Percentiles rank a stretch among this genome's conserved stretches.
Evolutionary conservation across 2,797 vertebrate species (phyloP).

Genomic region (Furcifer pardalis): DNA sequence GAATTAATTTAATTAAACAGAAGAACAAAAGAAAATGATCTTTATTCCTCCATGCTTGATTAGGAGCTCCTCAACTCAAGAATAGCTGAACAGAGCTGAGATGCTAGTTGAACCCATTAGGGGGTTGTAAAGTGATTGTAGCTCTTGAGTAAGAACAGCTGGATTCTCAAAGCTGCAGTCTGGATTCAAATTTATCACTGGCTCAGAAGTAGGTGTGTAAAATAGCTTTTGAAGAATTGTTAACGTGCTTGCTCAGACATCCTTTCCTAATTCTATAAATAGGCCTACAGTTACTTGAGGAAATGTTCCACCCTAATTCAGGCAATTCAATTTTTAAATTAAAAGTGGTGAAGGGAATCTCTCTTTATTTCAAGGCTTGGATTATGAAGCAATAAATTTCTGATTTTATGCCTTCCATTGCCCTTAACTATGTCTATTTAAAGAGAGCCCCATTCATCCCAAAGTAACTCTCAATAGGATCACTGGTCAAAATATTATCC

Average conservation of each 20-base stretch:
- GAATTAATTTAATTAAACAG: constrained; percentile 78
- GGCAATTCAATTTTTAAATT: constrained; percentile 48
- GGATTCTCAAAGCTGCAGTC: constrained; percentile 57
- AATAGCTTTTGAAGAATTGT: constrained; percentile 44
- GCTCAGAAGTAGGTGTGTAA: constrained; percentile 33
- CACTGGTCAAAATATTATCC: too few relatives aligned
- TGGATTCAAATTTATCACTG: constrained; percentile 51
- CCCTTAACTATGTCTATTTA: constrained; percentile 2
- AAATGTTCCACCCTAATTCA: constrained; percentile 46
- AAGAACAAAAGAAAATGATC: constrained; percentile 74
- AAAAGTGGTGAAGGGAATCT: constrained; percentile 32
- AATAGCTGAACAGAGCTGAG: constrained; percentile 56
- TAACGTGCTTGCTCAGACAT: constrained; percentile 33
- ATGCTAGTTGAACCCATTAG: constrained; percentile 58
- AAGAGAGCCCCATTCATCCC: constrained; percentile 3
- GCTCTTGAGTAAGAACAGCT: constrained; percentile 57
- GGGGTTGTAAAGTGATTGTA: constrained; percentile 46
- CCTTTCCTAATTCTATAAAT: constrained; percentile 43
- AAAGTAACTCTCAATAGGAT: background rate
- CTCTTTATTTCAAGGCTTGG: constrained; percentile 34
- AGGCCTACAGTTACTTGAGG: constrained; percentile 10
- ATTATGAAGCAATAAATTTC: constrained; percentile 27
- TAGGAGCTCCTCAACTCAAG: constrained; percentile 68
- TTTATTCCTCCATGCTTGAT: constrained; percentile 65
- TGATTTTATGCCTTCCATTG: background rate